Evolutionary conservation across 2,797 vertebrate genomes (phyloP), one percentile per base, ranked within the genome.

Genomic region (Crocodylus rhombifer): DNA sequence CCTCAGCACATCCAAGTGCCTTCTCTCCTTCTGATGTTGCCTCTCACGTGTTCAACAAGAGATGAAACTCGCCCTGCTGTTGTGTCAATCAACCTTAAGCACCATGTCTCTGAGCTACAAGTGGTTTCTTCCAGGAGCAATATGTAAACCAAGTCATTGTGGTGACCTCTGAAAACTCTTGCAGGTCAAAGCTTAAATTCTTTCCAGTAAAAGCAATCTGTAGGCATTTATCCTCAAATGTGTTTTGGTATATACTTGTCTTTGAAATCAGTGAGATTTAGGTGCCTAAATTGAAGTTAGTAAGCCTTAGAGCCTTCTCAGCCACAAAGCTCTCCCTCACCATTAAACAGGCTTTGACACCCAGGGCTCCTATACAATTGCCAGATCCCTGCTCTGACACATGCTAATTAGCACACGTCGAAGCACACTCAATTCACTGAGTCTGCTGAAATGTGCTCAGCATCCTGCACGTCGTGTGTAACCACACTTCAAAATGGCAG

Each of bases 21-120:
- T 89, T 42, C 86, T 57, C 33, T 79, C 28, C 77, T 87, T 63
- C 36, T 92, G 14, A 26, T 73, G 51, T 67, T 55, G 30, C 63
- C 69, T 86, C 82, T 23, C 56, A 28, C 13, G 4, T 36, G 63
- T 30, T 42, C 69, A 67, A 20, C 20, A 23, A 71, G 33, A 71
- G 33, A 14, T 20, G 42, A 21, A 73, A 51, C 69, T 73, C 21
- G 14, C 25, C 42, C 36, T 51, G 42, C 58, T 65, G 20, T 71
- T 82, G 58, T 23, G 23, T 71, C 28, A 60, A 73, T 74, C 36
- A 30, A 11, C 86, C 82, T 71, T 75, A 13, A 36, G 11, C 11
- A n/a, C 62, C n/a, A 30, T 36, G 75, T 93, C 92, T 88, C 80
- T 75, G 26, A 93, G 84, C 88, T 90, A 82, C 75, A 93, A 87